Evolutionary conservation across 2,888 invertebrate genomes (phyloP), one percentile per base, ranked within the genome.

Genomic region (Troides helena): DNA sequence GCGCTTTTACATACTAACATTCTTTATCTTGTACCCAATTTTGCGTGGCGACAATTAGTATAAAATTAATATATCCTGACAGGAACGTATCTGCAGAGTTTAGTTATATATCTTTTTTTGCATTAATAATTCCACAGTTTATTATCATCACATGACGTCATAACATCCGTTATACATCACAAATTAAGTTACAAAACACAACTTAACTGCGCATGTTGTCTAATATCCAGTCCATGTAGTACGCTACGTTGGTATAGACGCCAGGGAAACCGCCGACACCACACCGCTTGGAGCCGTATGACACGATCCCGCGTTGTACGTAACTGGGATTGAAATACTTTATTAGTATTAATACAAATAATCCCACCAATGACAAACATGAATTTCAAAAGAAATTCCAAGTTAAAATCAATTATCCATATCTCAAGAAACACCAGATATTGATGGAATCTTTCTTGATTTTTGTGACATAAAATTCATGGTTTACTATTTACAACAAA

Each of bases 221-320:
- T 71, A 95, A 80, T 72, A 95, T 94, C 95, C 95, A 95, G 59
- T 91, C 81, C 81, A 94, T 86, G 74, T 94, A 95, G 69, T 86
- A 78, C 0, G 92, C 82, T 0, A 94, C 85, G 68, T 90, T 89
- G 0, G 95, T 95, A 80, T 95, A 95, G 5, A 95, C 92, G 0
- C 94, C 94, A 0, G 95, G 95, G n/a, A 82, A 86, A 0, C 89
- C 86, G 0, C 88, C 86, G 1, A 87, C 76, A 0, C 94, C 94
- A 74, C 94, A 94, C 2, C 86, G 79, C 72, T 87, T 89, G 5
- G 93, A 86, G 1, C 94, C 94, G 71, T 90, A 94, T 1, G 93
- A 94, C 3, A 95, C 94, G 14, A 95, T 82, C 0, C 95, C 95
- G 62, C 94, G 89, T 75, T 95, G 95, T 18, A 95, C 87, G 74